Evolutionary conservation across 2,888 invertebrate species (phyloP), one percentile per base, ranked within the genome.

Genomic region (Cephus pulcher): DNA sequence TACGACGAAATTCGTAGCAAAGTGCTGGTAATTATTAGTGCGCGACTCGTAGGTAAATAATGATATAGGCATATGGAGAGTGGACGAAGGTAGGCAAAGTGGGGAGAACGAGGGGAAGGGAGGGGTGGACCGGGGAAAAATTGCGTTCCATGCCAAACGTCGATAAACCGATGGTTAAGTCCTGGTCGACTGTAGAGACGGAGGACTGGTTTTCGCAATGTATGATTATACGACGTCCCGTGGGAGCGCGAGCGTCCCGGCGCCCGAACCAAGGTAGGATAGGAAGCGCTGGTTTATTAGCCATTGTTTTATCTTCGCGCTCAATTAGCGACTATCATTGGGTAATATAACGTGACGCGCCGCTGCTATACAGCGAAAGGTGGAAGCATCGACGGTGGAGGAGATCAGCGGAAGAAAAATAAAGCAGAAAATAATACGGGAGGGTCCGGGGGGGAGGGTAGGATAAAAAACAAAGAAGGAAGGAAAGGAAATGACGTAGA

Each of bases 251-350:
- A 75, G 71, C 74, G 76, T 76, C 69, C 69, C 76, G 80, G 68
- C 76, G 30, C 34, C 34, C 56, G 70, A 34, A 75, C 70, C 75
- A 81, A 78, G 73, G 83, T 82, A 81, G 81, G 85, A 85, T 34
- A 88, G 32, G 71, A 32, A 12, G 71, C 71, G 71, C 23, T 87
- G 87, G 89, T 56, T 91, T 91, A 91, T 91, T 91, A 91, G 88
- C 89, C 88, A 86, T 88, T 87, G 86, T 89, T 91, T 91, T 91
- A 90, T 91, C 90, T 90, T 90, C 90, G 88, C 86, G 86, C 90
- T 90, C 90, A 91, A 91, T 91, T 91, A 91, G 90, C 90, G 88
- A 89, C 88, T 90, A 91, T 90, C 89, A 89, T 90, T 89, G 86
- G 85, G 91, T 91, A 91, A 91, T 90, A 90, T 89, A 90, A 90